Percentiles rank a stretch among this genome's conserved stretches.
phyloP scores from a whole-genome alignment of 2,113 vertebrate genomes.

The Centropus bengalensis region DNA sequence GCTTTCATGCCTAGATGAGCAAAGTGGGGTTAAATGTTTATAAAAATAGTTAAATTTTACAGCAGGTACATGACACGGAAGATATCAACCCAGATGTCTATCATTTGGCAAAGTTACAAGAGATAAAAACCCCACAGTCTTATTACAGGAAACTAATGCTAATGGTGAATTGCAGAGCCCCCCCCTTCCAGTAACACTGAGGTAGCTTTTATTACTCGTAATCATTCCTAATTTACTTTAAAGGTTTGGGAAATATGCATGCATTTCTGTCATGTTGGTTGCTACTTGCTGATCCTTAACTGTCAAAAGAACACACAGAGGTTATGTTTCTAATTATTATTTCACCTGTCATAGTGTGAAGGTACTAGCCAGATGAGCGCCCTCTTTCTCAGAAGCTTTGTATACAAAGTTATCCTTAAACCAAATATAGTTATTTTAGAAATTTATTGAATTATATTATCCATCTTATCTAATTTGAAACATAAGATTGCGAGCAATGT shows the following conservation, averaged over 20 bases:
- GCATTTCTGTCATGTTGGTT: not conserved
- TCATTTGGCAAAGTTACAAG: not conserved
- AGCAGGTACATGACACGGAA: not conserved
- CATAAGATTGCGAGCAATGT: not conserved
- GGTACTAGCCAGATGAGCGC: not conserved
- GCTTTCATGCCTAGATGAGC: not conserved
- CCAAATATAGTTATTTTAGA: not conserved
- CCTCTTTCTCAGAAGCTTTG: not conserved
- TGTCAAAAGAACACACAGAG: not conserved
- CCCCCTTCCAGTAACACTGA: constrained; percentile 3
- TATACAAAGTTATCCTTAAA: not conserved
- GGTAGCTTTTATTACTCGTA: not conserved
- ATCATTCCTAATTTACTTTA: not conserved
- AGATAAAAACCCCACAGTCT: not conserved
- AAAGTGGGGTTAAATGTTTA: not conserved
- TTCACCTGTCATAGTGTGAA: not conserved
- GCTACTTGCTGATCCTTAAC: not conserved
- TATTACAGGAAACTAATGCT: constrained; percentile 8
- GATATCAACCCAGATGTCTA: not conserved
- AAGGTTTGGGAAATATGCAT: constrained; percentile 24
- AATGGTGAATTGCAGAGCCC: not conserved
- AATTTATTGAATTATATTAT: not conserved
- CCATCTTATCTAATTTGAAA: not conserved
- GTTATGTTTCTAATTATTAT: not conserved
- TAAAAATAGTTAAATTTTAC: not conserved